Evolutionary conservation across 2,888 invertebrate species (phyloP).

Genomic region (Clitarchus hookeri): DNA sequence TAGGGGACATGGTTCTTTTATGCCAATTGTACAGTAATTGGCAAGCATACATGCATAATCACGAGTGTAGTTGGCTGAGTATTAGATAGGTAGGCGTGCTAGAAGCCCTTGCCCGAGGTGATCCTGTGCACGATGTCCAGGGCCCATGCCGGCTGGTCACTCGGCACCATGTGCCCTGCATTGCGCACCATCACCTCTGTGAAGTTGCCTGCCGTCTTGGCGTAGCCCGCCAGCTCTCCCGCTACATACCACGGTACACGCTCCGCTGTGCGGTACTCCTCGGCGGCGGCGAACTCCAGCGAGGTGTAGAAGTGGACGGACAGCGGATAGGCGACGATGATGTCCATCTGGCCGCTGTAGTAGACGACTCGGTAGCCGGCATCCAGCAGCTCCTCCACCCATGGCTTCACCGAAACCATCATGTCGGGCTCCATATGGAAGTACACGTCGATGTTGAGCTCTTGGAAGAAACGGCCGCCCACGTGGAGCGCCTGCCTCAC

Average conservation of each 20-base stretch:
- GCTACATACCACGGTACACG: slow-evolving; percentile 49
- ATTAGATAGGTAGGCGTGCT: neutral
- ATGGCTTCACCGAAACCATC: slow-evolving; percentile 62
- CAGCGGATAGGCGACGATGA: slow-evolving; percentile 54
- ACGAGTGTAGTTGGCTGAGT: no score
- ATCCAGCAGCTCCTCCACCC: slow-evolving; percentile 61
- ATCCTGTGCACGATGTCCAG: slow-evolving; percentile 54
- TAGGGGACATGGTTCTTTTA: no score
- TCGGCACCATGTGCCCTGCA: slow-evolving; percentile 54
- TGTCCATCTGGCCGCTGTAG: slow-evolving; percentile 57
- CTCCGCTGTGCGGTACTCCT: slow-evolving; percentile 49
- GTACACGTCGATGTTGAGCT: slow-evolving; percentile 60
- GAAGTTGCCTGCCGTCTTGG: slow-evolving; percentile 46
- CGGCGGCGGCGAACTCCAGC: slow-evolving; percentile 51
- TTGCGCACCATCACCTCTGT: slow-evolving; percentile 49
- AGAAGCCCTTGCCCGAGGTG: slow-evolving; percentile 43
- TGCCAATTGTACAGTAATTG: no score
- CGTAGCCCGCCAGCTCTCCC: slow-evolving; percentile 48
- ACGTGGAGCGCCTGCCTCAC: slow-evolving; percentile 60
- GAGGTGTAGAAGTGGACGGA: slow-evolving; percentile 52
- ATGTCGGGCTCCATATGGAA: slow-evolving; percentile 60
- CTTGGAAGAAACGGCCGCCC: slow-evolving; percentile 59
- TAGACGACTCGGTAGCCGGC: slow-evolving; percentile 52
- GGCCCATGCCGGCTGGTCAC: slow-evolving; percentile 52
- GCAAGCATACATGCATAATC: no score